These are phyloP conservation scores for Marasmarcha lunaedactyla DNA, from an alignment of 2,888 invertebrate genomes.

Conservation along the genomic window DNA sequence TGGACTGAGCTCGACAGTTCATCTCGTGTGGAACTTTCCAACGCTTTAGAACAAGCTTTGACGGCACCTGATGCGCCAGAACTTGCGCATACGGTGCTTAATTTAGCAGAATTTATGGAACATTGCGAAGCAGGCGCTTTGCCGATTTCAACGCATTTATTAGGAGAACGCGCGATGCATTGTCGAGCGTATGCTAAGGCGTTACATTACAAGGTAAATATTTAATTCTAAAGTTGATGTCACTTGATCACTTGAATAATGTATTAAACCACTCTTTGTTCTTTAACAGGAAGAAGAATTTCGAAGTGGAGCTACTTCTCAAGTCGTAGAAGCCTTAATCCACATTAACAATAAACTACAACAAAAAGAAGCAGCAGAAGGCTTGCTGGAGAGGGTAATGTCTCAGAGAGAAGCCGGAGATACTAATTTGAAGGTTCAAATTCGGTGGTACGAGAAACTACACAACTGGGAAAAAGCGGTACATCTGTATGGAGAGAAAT, in stretches of 20 bases:
- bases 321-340: constrained; percentile 93
- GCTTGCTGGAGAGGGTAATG: constrained; percentile 90
- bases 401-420: constrained; percentile 78
- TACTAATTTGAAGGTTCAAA: constrained; percentile 68
- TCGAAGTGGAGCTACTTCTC: constrained; percentile 82
- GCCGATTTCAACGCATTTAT: constrained; percentile 86
- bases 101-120: constrained; percentile 99
- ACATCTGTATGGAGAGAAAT: constrained; percentile 84
- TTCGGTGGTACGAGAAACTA: constrained; percentile 98
- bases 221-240: constrained; percentile 3
- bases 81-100: constrained; percentile 95
- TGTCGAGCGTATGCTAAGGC: constrained; percentile 83
- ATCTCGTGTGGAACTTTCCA: constrained; percentile 86
- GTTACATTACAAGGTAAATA: constrained; percentile 66
- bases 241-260: no score
- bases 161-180: constrained; percentile 95
- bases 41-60: constrained; percentile 89
- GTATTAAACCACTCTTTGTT: no score
- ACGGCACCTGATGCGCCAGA: constrained; percentile 95
- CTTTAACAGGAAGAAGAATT: constrained; percentile 87
- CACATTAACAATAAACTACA: constrained; percentile 98
- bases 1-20: constrained; percentile 93
- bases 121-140: constrained; percentile 97
- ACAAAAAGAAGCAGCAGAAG: constrained; percentile 97
- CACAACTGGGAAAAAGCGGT: constrained; percentile 99